Base-by-base conservation (phyloP, 2,888 invertebrate species). In the Nasonia oneida region DNA sequence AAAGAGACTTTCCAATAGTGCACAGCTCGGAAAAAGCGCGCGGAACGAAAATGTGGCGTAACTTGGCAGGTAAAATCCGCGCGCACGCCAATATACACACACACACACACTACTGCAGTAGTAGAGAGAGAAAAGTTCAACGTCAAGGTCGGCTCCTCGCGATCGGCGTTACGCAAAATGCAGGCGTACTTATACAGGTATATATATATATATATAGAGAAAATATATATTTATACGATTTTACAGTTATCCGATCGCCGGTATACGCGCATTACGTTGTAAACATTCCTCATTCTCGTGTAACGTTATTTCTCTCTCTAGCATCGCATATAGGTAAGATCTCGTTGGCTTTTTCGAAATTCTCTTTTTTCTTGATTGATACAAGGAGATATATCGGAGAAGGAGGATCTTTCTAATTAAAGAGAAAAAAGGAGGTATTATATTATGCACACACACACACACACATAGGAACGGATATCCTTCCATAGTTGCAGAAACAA, bases 131-230 rank as follows among this genome's bases (percentile, higher is more conserved):
- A 80, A 75, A 85, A 85, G 85, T 85, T 85, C 85, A 85, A 85
- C 81, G 85, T 81, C 85, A 85, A 85, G 85, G 85, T 73, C 81
- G 61, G 33, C 67, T 39, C 77, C 61, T 57, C 73, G 47, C 64
- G 73, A 73, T n/a, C 73, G 39, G 67, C 37, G 81, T 85, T 85
- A 81, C 85, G 76, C 81, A 85, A 85, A 81, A 85, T 70, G 53
- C 33, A n/a, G 33, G 29, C n/a, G n/a, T 33, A 4, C n/a, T 2
- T 23, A 67, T 33, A 81, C 23, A 61, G n/a, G 64, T 39, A 39
- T 39, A 39, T 39, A 39, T 42, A n/a, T 39, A 39, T 39, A 39
- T 39, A 42, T 42, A 42, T 5, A 42, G 0, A 42, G 1, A 64
- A 10, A 64, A 57, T 15, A 57, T 57, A 6, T 57, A n/a, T 57